Conservation (phyloP, 2,797 vertebrate genomes). For the Apodemus agrarius region DNA sequence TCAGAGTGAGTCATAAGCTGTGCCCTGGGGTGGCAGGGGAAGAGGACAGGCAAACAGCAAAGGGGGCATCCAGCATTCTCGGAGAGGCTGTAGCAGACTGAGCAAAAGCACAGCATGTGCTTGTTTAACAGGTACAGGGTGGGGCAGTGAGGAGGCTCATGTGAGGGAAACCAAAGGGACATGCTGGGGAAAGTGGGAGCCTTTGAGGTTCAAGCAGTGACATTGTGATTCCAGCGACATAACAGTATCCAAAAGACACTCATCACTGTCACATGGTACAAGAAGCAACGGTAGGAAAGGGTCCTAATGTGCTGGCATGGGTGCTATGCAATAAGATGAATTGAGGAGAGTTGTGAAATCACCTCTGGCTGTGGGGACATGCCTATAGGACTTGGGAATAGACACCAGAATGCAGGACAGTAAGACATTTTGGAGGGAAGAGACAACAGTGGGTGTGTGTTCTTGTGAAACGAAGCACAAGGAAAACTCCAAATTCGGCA, state of each 20-base stretch:
- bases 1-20: not conserved
- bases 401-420: not conserved
- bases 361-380: not conserved
- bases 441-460: not conserved
- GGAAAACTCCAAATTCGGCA: not conserved
- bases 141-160: too few species aligned
- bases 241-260: not conserved
- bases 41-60: not conserved
- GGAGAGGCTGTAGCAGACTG: too few species aligned
- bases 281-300: too few species aligned
- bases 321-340: not conserved
- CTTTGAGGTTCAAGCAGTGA: not conserved
- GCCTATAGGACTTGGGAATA: not conserved
- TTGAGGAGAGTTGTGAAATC: too few species aligned
- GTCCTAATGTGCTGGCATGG: not conserved
- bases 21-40: not conserved
- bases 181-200: not conserved
- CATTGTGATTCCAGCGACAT: not conserved
- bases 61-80: rapidly evolving
- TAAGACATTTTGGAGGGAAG: not conserved
- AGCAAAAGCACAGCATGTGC: not conserved
- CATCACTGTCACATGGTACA: rapidly evolving
- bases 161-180: not conserved
- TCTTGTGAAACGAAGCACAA: not conserved
- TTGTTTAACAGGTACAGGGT: not conserved